These are phyloP conservation scores for Diplodus puntazzo DNA, from an alignment of 2,797 vertebrate genomes.

Conservation along the genomic window DNA sequence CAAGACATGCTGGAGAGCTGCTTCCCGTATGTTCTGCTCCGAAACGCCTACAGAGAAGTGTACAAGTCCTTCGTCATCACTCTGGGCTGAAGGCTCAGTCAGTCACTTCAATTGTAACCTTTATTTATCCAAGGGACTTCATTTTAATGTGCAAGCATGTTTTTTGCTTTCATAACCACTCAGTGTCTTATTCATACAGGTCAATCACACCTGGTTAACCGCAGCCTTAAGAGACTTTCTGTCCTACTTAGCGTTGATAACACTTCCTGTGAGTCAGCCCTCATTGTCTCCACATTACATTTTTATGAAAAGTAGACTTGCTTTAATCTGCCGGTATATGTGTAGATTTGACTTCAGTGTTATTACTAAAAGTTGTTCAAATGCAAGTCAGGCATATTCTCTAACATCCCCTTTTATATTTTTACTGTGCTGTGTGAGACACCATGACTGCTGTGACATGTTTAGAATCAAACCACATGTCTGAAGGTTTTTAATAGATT, in stretches of 20 bases:
- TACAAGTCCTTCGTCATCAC: conserved; percentile 82
- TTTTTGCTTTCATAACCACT: conserved; percentile 1
- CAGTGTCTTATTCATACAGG: conserved; percentile 1
- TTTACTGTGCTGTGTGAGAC: background rate
- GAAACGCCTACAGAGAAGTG: conserved; percentile 94
- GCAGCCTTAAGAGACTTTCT: background rate
- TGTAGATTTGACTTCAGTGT: background rate
- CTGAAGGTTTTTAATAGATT: conserved; percentile 1
- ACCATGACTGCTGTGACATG: background rate
- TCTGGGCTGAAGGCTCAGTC: conserved; percentile 70
- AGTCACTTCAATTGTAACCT: background rate
- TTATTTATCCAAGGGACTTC: conserved; percentile 9
- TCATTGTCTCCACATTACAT: background rate
- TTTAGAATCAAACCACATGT: conserved; percentile 1
- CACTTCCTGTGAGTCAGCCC: conserved; percentile 18
- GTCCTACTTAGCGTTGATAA: background rate
- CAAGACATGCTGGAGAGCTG: conserved; percentile 94
- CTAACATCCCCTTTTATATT: background rate
- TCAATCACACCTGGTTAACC: background rate
- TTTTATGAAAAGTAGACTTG: background rate
- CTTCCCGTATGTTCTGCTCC: conserved; percentile 93
- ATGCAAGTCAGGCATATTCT: background rate
- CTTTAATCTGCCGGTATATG: background rate
- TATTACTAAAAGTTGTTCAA: conserved; percentile 15
- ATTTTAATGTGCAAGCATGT: conserved; percentile 4